Evolutionary conservation across 2,797 vertebrate genomes (phyloP), one percentile per base, ranked within the genome.

Genomic region (Gambusia yucatana): DNA sequence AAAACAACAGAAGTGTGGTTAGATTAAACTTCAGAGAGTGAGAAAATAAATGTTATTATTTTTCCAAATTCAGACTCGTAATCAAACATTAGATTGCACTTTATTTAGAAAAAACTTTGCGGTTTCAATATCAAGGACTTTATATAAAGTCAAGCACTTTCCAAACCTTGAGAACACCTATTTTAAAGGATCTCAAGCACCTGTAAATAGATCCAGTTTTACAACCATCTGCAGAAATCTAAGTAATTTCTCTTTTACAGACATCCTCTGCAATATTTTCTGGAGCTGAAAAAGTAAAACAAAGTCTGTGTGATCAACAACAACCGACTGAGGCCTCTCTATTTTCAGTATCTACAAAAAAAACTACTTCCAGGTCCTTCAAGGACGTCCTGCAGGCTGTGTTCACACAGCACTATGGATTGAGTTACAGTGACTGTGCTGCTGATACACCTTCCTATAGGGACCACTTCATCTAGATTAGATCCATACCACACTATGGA

Each of bases 381-480:
- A 84, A 86, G 81, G 78, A 77, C 77, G 2, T 16, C 71, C 28
- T 36, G 10, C 52, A 25, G 75, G 71, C 59, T 28, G 43, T 77
- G 76, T 61, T 14, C 55, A 73, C n/a, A 52, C 76, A 72, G 72
- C 72, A 52, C 41, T 30, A 30, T 61, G 76, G 43, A 46, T 84
- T 67, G 2, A 74, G 76, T 78, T 76, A 80, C 84, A 36, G 14
- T 4, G 8, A 67, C 73, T 77, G 70, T 69, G 75, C 82, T 61
- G 81, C 25, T 3, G 41, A 72, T 33, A 33, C 33, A 33, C 33
- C 33, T 73, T 76, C 43, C 80, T n/a, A 43, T 22, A 36, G 28
- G 57, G 41, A 61, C 75, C 22, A 65, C 73, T 86, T 79, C 67
- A 84, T 84, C 79, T 82, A 73, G 55, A 69, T n/a, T 71, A 46